A percentile compares a stretch with the other conserved stretches of the same genome.
These are phyloP conservation scores for Pseudoatta argentina DNA, from an alignment of 1,140 invertebrate species.

Conservation along the genomic window DNA sequence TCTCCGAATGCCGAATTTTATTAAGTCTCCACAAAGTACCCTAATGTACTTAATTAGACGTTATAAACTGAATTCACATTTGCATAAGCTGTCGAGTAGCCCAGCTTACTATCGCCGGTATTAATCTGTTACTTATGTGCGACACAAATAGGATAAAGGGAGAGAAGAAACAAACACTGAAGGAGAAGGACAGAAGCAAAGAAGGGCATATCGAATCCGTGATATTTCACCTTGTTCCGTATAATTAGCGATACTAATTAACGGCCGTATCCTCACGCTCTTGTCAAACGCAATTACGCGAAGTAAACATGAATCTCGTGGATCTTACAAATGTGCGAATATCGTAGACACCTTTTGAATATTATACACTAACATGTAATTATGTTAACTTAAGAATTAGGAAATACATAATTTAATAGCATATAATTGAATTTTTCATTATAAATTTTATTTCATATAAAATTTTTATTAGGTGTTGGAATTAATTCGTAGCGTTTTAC, in stretches of 20 bases:
- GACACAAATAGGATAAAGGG: conserved; percentile 71
- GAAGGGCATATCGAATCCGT: conserved; percentile 22
- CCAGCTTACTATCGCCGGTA: conserved; percentile 64
- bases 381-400: not conserved
- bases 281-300: conserved; percentile 27
- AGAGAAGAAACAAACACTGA: not conserved
- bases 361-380: not conserved
- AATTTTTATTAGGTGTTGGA: too few relatives aligned
- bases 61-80: conserved; percentile 78
- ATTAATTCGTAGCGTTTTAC: too few relatives aligned
- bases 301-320: not conserved
- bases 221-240: conserved; percentile 64
- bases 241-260: conserved; percentile 81
- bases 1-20: conserved; percentile 51
- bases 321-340: not conserved
- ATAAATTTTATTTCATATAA: not conserved
- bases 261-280: conserved; percentile 63
- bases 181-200: not conserved
- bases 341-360: not conserved
- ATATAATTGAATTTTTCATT: not conserved
- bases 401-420: not conserved
- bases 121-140: conserved; percentile 73
- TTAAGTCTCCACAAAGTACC: conserved; percentile 55
- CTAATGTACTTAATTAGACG: conserved; percentile 76
- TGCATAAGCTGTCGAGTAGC: conserved; percentile 66